Conservation (phyloP, 2,888 invertebrate species). For the Drosophila paranaensis region DNA sequence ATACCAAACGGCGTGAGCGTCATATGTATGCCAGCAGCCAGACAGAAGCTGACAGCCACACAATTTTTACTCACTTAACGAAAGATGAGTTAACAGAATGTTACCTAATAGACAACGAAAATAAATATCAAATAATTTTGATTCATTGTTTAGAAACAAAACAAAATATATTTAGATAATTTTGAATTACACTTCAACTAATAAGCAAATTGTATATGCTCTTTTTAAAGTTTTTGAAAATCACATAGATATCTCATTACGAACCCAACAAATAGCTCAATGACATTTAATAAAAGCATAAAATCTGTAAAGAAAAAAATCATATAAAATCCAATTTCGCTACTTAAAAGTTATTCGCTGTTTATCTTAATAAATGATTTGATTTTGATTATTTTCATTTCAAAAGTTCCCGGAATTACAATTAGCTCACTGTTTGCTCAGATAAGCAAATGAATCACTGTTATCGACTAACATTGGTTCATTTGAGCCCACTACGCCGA, state of each 20-base stretch:
- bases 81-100: conserved; percentile 2
- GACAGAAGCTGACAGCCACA: conserved; percentile 22
- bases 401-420: background rate
- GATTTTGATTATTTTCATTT: background rate
- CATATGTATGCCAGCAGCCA: conserved; percentile 21
- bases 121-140: background rate
- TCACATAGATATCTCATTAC: too few relatives aligned
- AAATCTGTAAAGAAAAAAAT: background rate
- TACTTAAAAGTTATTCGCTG: too few relatives aligned
- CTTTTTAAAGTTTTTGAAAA: background rate
- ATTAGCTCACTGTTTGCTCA: background rate
- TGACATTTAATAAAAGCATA: background rate
- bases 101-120: background rate
- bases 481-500: background rate
- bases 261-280: background rate
- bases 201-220: background rate
- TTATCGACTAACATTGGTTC: conserved; percentile 18
- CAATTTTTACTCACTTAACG: conserved; percentile 11
- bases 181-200: background rate
- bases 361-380: background rate
- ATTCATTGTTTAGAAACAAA: background rate
- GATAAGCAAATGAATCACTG: conserved; percentile 6
- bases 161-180: background rate
- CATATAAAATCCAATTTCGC: background rate
- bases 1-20: conserved; percentile 31